Percentiles rank a stretch among this genome's conserved stretches.
phyloP scores from a whole-genome alignment of 2,797 vertebrate species.

The Ibycter americanus region DNA sequence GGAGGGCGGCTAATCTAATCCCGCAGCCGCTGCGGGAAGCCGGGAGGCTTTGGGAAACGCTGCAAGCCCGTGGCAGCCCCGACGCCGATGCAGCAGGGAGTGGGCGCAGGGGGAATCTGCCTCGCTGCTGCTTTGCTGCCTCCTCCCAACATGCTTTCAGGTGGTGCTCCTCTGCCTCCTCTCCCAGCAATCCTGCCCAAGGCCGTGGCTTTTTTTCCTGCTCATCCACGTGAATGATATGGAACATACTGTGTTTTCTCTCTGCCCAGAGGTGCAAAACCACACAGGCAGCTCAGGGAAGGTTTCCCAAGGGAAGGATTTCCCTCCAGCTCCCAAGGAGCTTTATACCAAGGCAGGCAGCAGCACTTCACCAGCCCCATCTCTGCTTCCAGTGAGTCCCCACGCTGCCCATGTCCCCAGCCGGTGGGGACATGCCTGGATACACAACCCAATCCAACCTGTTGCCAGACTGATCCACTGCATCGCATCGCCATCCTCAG shows the following conservation, averaged over 20 bases:
- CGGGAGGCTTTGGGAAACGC: background rate
- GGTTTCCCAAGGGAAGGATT: background rate
- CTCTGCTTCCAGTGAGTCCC: background rate
- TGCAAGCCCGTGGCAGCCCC: background rate
- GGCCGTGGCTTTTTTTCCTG: background rate
- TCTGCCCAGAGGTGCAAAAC: background rate
- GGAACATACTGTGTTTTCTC: background rate
- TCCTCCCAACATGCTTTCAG: background rate
- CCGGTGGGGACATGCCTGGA: background rate
- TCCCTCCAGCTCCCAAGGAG: background rate
- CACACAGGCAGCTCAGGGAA: background rate
- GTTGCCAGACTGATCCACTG: no score
- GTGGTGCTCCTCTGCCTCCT: background rate
- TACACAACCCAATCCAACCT: background rate
- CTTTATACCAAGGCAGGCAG: background rate
- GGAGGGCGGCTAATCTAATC: background rate
- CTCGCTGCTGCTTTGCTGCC: background rate
- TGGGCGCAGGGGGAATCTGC: background rate
- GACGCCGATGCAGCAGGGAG: background rate
- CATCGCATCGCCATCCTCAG: background rate
- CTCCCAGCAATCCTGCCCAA: background rate
- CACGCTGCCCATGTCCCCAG: fast-evolving
- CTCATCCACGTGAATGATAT: background rate
- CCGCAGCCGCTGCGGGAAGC: background rate
- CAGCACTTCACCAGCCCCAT: background rate